Evolutionary conservation across 2,113 vertebrate genomes (phyloP).

Genomic region (Melanocharis versteri): DNA sequence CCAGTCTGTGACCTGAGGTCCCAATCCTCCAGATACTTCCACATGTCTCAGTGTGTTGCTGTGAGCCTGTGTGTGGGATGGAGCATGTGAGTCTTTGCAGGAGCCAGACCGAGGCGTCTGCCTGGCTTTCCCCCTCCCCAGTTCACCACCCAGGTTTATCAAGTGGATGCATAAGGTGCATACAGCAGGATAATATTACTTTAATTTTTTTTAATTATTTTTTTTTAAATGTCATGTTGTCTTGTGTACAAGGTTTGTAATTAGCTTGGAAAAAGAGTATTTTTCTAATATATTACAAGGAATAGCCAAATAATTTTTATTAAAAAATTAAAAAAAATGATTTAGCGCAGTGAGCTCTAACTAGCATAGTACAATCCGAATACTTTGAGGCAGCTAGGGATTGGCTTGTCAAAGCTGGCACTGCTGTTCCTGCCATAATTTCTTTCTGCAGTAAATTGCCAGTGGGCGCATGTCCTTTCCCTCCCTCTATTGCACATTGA

Average conservation of each 20-base stretch:
- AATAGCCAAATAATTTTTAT: conserved; percentile 80
- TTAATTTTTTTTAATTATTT: not conserved
- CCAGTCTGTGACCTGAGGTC: not conserved
- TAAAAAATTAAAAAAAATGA: conserved; percentile 55
- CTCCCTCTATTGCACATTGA: conserved; percentile 73
- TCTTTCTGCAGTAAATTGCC: conserved; percentile 67
- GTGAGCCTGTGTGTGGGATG: not conserved
- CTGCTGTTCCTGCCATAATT: conserved; percentile 66
- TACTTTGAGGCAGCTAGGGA: conserved; percentile 65
- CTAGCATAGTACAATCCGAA: conserved; percentile 83
- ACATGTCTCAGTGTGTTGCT: not conserved
- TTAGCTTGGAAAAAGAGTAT: conserved; percentile 76
- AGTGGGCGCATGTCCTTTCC: conserved; percentile 59
- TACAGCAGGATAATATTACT: conserved; percentile 48
- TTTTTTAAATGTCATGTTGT: conserved; percentile 67
- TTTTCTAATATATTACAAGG: conserved; percentile 79
- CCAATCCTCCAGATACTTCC: not conserved
- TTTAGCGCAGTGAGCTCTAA: conserved; percentile 69
- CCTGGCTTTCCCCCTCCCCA: conserved; percentile 56
- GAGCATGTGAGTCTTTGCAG: conserved; percentile 13
- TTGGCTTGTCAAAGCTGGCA: conserved; percentile 64
- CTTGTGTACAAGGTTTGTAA: conserved; percentile 72
- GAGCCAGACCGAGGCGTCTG: conserved; percentile 53
- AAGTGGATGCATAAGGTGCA: conserved; percentile 53
- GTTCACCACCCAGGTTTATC: conserved; percentile 59